phyloP scores from a whole-genome alignment of 2,797 vertebrate genomes.

The Sarcophilus harrisii region DNA sequence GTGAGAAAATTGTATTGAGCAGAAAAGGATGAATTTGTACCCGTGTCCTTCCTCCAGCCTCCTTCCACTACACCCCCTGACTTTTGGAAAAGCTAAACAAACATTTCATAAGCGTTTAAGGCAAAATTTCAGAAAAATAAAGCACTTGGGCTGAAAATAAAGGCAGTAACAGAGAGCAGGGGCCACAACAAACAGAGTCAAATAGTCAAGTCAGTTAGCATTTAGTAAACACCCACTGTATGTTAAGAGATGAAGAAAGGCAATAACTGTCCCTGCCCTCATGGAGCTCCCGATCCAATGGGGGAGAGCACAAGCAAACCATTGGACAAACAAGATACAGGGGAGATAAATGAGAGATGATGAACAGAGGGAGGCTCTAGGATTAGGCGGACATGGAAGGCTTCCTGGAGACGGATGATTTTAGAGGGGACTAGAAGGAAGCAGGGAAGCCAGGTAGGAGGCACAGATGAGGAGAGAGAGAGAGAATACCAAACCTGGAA shows the following conservation, averaged over 20 bases:
- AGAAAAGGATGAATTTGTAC: neutral
- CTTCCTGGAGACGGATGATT: neutral
- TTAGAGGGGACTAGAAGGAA: neutral
- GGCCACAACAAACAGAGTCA: neutral
- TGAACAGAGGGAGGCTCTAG: neutral
- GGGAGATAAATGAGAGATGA: neutral
- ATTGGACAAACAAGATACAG: neutral
- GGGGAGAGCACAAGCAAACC: too few species aligned
- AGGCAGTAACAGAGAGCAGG: neutral
- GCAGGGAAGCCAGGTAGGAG: neutral
- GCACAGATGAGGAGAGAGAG: neutral
- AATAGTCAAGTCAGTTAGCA: neutral
- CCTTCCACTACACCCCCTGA: neutral
- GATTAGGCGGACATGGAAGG: neutral
- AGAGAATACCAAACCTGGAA: neutral
- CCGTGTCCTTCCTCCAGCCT: neutral
- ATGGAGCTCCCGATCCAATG: neutral
- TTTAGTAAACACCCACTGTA: neutral
- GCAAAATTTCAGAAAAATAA: slow-evolving; percentile 48
- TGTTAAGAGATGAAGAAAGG: neutral
- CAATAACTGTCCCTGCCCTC: neutral
- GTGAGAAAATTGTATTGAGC: neutral
- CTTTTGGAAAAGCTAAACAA: neutral
- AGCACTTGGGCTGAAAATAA: slow-evolving; percentile 48
- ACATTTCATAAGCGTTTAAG: slow-evolving; percentile 3